Percentiles rank a stretch among this genome's conserved stretches.
Evolutionary conservation across 2,113 vertebrate species (phyloP).

Genomic region (Coptodon bakossiorum): DNA sequence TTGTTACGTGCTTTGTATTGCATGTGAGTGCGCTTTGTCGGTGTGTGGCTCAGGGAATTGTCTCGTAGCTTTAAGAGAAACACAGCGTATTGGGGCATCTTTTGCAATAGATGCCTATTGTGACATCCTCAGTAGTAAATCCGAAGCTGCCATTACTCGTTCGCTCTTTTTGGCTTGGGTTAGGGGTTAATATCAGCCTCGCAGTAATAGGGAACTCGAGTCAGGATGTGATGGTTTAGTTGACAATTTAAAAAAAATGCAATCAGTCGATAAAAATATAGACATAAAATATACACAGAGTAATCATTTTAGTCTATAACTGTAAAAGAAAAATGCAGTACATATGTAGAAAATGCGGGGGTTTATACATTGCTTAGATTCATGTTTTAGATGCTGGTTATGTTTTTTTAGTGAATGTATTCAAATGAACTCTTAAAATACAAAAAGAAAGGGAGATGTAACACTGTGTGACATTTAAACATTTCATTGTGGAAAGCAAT

Average conservation of each 20-base stretch:
- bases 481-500: neutral
- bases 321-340: neutral
- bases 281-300: neutral
- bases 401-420: neutral
- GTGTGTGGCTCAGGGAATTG: neutral
- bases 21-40: neutral
- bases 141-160: neutral
- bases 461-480: neutral
- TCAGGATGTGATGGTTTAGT: neutral
- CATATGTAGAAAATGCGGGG: neutral
- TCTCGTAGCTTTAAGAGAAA: neutral
- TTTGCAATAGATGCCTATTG: neutral
- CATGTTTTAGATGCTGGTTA: neutral
- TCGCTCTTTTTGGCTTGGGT: neutral
- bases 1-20: constrained; percentile 51
- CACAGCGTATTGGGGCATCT: neutral
- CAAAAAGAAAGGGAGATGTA: neutral
- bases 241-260: neutral
- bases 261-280: neutral
- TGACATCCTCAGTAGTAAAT: neutral
- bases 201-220: neutral
- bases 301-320: neutral
- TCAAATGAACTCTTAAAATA: neutral
- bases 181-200: neutral
- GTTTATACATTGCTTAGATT: neutral